These are phyloP conservation scores for Mesorhabditis sp. DNA, from an alignment of 2,888 invertebrate genomes.

Conservation along the genomic window DNA sequence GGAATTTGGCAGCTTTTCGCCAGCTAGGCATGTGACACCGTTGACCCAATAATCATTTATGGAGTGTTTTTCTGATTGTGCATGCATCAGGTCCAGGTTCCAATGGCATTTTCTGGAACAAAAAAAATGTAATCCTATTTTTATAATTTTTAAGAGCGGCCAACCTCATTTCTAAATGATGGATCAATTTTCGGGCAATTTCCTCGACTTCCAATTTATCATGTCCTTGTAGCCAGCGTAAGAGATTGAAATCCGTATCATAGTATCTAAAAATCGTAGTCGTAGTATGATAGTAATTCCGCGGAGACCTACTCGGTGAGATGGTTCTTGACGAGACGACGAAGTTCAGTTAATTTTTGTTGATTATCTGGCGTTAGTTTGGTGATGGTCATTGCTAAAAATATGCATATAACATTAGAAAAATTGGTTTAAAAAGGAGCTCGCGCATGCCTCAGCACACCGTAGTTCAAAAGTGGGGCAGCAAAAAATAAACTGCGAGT, in stretches of 20 bases:
- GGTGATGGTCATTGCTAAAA: no score
- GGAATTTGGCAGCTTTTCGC: constrained; percentile 37
- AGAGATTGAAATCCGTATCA: constrained; percentile 52
- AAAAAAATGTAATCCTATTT: neutral
- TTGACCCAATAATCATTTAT: constrained; percentile 50
- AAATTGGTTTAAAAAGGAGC: no score
- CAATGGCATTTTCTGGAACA: constrained; percentile 34
- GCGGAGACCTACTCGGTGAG: no score
- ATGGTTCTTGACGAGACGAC: no score
- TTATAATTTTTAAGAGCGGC: neutral
- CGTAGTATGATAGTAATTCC: no score
- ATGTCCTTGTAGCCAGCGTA: constrained; percentile 54
- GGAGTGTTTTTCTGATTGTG: constrained; percentile 41
- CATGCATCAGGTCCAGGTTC: constrained; percentile 42
- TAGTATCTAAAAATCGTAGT: constrained; percentile 26
- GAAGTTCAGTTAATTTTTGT: no score
- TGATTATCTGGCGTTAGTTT: no score
- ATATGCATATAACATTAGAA: no score
- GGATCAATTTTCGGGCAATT: constrained; percentile 46
- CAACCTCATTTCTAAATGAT: constrained; percentile 40
- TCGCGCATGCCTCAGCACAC: no score
- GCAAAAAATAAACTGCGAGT: no score
- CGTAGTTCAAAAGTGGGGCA: no score
- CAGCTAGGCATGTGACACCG: constrained; percentile 36
- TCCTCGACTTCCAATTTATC: constrained; percentile 35